phyloP scores from a whole-genome alignment of 2,888 invertebrate species.

The Stegana nigrithorax region DNA sequence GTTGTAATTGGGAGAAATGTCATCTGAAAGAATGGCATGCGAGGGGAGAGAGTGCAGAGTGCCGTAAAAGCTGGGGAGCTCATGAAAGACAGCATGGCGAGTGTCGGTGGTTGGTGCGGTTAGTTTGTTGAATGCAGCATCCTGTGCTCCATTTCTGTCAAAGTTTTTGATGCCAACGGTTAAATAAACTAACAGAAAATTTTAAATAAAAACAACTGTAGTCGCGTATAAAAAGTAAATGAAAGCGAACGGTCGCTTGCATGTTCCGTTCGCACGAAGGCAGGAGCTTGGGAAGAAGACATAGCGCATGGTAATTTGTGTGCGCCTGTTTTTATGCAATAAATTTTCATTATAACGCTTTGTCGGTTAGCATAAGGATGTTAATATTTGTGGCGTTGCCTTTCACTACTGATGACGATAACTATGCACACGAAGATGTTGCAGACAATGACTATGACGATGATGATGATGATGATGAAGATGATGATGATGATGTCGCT shows the following conservation, averaged over 20 bases:
- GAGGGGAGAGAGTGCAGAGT: neutral
- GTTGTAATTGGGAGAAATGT: neutral
- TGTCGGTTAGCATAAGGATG: constrained; percentile 37
- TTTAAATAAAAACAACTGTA: constrained; percentile 21
- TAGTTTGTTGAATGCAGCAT: constrained; percentile 19
- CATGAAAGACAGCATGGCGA: neutral
- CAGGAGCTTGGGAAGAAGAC: neutral
- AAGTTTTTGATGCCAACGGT: constrained; percentile 48
- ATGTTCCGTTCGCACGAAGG: neutral
- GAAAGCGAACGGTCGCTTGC: constrained; percentile 21
- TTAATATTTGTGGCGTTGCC: no score
- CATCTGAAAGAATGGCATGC: neutral
- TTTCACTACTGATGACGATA: no score
- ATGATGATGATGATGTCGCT: neutral
- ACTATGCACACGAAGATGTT: neutral
- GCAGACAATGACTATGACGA: neutral
- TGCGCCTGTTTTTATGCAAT: constrained; percentile 49
- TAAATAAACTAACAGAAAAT: constrained; percentile 14
- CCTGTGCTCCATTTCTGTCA: constrained; percentile 49
- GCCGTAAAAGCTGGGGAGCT: no score
- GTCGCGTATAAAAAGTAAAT: constrained; percentile 15
- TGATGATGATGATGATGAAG: neutral
- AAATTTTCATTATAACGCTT: constrained; percentile 49
- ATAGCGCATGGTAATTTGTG: constrained; percentile 10
- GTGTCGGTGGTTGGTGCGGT: neutral